Conservation (phyloP, 1,140 invertebrate genomes). For the Chrysopa pallens region DNA sequence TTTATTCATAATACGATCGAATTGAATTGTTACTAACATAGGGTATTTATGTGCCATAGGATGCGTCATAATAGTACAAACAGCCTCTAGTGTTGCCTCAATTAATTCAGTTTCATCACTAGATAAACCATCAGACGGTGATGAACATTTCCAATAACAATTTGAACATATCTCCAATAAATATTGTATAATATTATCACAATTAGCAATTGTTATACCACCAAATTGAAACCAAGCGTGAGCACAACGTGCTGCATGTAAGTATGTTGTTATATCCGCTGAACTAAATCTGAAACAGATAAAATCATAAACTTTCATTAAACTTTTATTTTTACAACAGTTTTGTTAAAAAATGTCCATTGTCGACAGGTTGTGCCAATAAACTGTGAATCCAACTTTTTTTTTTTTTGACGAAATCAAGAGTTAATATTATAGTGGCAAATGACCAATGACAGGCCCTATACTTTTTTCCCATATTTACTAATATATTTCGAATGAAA, state of each 20-base stretch:
- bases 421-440: no score
- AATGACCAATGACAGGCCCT: no score
- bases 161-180: conserved; percentile 19
- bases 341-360: no score
- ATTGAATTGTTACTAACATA: conserved; percentile 13
- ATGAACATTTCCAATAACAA: conserved; percentile 16
- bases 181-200: conserved; percentile 14
- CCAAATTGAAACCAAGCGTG: conserved; percentile 39
- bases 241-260: conserved; percentile 35
- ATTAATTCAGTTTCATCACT: conserved; percentile 32
- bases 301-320: conserved; percentile 1
- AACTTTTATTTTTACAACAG: no score
- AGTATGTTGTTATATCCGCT: conserved; percentile 25
- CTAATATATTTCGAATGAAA: no score
- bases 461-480: no score
- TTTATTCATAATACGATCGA: conserved; percentile 17
- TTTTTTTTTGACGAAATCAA: no score
- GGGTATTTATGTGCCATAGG: conserved; percentile 15
- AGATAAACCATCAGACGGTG: conserved; percentile 23
- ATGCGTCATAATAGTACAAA: conserved; percentile 23
- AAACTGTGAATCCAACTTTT: no score
- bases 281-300: conserved; percentile 16
- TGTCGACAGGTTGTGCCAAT: no score
- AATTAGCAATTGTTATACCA: conserved; percentile 17
- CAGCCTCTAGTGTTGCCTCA: conserved; percentile 39